Conservation (phyloP, 2,797 vertebrate species). For the Molothrus aeneus region DNA sequence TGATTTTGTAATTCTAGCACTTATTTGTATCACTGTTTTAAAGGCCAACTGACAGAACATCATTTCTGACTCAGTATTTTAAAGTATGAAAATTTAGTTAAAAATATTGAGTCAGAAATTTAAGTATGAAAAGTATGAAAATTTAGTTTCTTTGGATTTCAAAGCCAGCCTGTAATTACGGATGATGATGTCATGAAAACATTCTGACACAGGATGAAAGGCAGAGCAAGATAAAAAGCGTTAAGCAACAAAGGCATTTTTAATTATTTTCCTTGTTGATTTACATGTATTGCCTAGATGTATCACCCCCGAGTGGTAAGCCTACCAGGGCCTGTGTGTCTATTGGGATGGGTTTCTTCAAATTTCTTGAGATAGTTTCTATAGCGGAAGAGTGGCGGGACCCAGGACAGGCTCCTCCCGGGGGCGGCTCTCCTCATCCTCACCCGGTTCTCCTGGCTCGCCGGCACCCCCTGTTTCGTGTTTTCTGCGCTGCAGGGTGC, state of each 20-base stretch:
- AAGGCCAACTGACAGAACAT: not conserved
- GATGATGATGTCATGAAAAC: not conserved
- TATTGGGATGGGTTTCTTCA: rapidly evolving
- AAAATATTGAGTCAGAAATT: not conserved
- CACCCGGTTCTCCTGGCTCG: rapidly evolving
- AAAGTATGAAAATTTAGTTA: not conserved
- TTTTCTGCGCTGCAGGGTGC: not conserved
- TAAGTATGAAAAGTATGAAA: not conserved
- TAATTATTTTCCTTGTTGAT: not conserved
- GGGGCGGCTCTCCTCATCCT: too few relatives aligned
- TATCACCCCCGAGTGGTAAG: rapidly evolving
- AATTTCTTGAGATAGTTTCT: rapidly evolving
- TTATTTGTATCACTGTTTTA: not conserved
- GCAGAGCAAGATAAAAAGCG: not conserved
- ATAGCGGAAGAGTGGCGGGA: rapidly evolving
- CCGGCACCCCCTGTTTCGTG: rapidly evolving
- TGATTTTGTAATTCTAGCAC: not conserved
- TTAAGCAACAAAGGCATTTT: not conserved
- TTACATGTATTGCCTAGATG: not conserved
- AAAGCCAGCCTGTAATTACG: not conserved
- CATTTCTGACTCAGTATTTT: not conserved
- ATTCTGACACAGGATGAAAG: not conserved
- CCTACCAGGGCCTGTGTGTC: rapidly evolving
- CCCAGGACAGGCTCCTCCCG: not conserved
- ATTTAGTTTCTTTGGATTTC: not conserved